A percentile compares a stretch with the other conserved stretches of the same genome.
These are phyloP conservation scores for Ennomos quercinarius DNA, from an alignment of 2,888 invertebrate species.

Conservation along the genomic window DNA sequence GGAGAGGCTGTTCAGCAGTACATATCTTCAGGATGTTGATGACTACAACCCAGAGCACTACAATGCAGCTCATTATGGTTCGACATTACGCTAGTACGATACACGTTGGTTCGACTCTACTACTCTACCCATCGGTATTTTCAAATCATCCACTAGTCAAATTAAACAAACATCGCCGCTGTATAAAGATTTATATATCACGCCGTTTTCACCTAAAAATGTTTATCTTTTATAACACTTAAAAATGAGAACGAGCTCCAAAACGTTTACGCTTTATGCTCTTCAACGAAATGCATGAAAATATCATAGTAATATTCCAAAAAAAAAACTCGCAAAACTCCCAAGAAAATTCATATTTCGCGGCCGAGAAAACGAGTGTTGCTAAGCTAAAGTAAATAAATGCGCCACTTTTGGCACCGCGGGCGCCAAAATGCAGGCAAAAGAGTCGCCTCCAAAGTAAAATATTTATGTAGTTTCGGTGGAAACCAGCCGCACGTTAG, in stretches of 20 bases:
- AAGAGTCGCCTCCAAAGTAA: slow-evolving; percentile 39
- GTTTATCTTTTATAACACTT: neutral
- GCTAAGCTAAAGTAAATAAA: slow-evolving; percentile 19
- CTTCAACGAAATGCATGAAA: slow-evolving; percentile 16
- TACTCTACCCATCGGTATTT: too few species aligned
- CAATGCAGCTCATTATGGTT: too few species aligned
- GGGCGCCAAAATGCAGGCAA: slow-evolving; percentile 23
- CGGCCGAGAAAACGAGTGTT: slow-evolving; percentile 18
- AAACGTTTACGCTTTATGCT: slow-evolving; percentile 15
- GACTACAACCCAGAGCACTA: too few species aligned
- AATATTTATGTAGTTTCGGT: slow-evolving; percentile 49
- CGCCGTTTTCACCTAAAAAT: too few species aligned
- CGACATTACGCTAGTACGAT: too few species aligned
- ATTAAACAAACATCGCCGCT: too few species aligned
- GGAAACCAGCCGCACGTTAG: slow-evolving; percentile 42
- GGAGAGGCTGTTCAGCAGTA: too few species aligned
- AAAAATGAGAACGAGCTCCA: too few species aligned
- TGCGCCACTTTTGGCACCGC: slow-evolving; percentile 22
- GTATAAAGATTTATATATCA: too few species aligned
- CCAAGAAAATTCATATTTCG: slow-evolving; percentile 18
- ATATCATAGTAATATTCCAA: slow-evolving; percentile 12
- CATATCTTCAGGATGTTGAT: too few species aligned
- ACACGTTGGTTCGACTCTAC: too few species aligned
- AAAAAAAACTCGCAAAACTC: slow-evolving; percentile 19
- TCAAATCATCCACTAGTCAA: too few species aligned